phyloP scores from a whole-genome alignment of 2,888 invertebrate species.

The Keiferia lycopersicella region DNA sequence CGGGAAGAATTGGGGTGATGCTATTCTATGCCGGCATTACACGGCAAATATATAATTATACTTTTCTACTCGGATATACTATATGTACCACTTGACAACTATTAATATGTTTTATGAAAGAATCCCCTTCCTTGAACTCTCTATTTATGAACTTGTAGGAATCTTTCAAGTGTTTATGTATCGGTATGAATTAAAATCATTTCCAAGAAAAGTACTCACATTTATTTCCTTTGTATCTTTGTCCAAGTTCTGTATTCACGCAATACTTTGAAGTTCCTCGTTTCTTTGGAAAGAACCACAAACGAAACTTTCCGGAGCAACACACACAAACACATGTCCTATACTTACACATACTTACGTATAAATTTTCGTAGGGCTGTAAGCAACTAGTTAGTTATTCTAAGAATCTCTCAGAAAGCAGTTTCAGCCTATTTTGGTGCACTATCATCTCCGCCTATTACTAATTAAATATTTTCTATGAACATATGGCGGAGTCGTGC shows the following conservation, averaged over 20 bases:
- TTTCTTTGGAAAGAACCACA: conserved; percentile 3
- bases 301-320: background rate
- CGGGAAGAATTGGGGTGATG: too few species aligned
- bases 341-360: background rate
- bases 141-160: background rate
- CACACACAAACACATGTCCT: background rate
- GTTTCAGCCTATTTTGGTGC: background rate
- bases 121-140: background rate
- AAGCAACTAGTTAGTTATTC: background rate
- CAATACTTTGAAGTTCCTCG: conserved; percentile 1
- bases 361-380: background rate
- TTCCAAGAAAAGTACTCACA: background rate
- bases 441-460: background rate
- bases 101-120: background rate
- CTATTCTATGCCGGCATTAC: too few species aligned
- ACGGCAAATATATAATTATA: too few species aligned
- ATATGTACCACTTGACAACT: too few species aligned
- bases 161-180: background rate
- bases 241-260: conserved; percentile 8
- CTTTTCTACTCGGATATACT: too few species aligned
- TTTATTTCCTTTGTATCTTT: background rate
- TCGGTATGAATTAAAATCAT: background rate
- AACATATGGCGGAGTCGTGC: conserved; percentile 1
- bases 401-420: background rate
- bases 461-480: conserved; percentile 5